Conservation (phyloP, 2,113 vertebrate species). For the Phyllostomus discolor region DNA sequence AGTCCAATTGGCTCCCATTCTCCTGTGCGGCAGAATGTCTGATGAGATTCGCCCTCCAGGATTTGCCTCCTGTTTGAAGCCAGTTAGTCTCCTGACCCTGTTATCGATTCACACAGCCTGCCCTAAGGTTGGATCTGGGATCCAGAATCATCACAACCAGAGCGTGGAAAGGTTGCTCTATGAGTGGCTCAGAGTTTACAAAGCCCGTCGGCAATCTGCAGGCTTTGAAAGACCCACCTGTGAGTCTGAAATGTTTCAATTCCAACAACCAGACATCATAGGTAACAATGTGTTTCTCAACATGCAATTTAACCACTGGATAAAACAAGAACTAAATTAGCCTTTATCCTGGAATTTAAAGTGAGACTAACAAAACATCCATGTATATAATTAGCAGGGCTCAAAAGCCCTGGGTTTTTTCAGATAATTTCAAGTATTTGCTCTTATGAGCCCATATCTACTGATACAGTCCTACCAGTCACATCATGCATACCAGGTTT, state of each 20-base stretch:
- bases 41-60: background rate
- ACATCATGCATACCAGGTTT: background rate
- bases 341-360: background rate
- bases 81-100: background rate
- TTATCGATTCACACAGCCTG: background rate
- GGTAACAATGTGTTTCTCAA: background rate
- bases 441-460: background rate
- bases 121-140: background rate
- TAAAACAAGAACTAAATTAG: background rate
- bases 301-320: background rate
- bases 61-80: background rate
- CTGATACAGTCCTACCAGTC: background rate
- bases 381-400: background rate
- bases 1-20: background rate
- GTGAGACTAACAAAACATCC: background rate
- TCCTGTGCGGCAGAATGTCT: background rate
- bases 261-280: background rate
- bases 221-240: background rate
- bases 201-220: background rate
- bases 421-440: background rate
- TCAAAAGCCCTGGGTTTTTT: background rate
- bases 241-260: background rate
- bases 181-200: background rate
- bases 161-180: background rate
- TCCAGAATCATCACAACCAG: background rate